Percentiles rank a stretch among this genome's conserved stretches.
Conservation (phyloP, 2,797 vertebrate genomes). For the Gadopsis marmoratus region DNA sequence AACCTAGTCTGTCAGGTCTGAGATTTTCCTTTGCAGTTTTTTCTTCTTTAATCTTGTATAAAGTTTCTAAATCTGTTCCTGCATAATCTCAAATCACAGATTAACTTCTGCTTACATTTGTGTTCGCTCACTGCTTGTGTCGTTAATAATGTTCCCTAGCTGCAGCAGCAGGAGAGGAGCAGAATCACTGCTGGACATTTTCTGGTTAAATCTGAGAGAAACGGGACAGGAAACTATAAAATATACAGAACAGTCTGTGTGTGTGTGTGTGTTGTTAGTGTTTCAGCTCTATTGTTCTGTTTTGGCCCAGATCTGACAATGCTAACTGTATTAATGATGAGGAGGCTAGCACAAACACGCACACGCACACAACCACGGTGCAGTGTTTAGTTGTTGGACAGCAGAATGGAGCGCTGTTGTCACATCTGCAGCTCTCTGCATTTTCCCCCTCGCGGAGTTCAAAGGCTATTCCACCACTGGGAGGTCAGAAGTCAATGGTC, state of each 20-base stretch:
- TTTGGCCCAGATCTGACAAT: conserved; percentile 76
- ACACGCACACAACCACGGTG: background rate
- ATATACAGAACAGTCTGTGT: conserved; percentile 28
- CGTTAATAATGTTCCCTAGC: background rate
- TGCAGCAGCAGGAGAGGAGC: background rate
- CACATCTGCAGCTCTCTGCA: conserved; percentile 76
- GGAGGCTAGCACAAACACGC: conserved; percentile 40
- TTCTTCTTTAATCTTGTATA: background rate
- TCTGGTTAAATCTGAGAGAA: conserved; percentile 23
- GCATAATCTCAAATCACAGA: background rate
- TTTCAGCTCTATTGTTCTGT: conserved; percentile 72
- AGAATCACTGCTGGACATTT: conserved; percentile 16
- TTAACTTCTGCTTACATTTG: background rate
- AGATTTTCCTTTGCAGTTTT: background rate
- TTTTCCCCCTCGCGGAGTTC: conserved; percentile 53
- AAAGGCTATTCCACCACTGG: conserved; percentile 64
- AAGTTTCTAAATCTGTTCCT: background rate
- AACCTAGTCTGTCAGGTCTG: background rate
- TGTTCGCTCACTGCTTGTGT: background rate
- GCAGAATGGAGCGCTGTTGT: conserved; percentile 75
- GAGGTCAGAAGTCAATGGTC: conserved; percentile 61
- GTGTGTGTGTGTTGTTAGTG: conserved; percentile 38
- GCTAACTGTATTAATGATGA: conserved; percentile 71
- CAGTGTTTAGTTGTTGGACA: conserved; percentile 63
- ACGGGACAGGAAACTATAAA: conserved; percentile 25